Evolutionary conservation across 2,888 invertebrate genomes (phyloP).

Genomic region (Macropis europaea): DNA sequence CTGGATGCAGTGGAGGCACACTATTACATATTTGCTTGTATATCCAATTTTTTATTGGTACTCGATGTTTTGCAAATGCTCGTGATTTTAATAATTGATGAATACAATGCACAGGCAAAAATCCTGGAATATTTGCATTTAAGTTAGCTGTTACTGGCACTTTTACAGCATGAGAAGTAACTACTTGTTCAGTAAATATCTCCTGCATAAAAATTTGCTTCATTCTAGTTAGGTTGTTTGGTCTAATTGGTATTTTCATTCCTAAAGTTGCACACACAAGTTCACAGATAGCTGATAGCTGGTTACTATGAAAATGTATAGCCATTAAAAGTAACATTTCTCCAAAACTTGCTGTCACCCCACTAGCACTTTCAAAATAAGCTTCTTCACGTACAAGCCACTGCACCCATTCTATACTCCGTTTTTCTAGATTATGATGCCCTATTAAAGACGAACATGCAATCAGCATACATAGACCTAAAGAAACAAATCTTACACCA

Average conservation of each 20-base stretch:
- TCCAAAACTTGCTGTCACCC: constrained; percentile 93
- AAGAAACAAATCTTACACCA: constrained; percentile 94
- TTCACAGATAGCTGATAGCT: constrained; percentile 95
- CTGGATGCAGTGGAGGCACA: constrained; percentile 94
- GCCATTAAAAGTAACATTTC: constrained; percentile 98
- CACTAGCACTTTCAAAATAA: constrained; percentile 92
- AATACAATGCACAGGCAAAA: constrained; percentile 97
- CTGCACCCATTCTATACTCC: constrained; percentile 95
- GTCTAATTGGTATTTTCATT: constrained; percentile 94
- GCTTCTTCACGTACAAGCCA: constrained; percentile 96
- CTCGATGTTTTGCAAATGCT: constrained; percentile 97
- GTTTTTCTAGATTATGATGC: constrained; percentile 86
- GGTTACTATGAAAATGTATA: constrained; percentile 98
- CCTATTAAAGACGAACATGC: constrained; percentile 94
- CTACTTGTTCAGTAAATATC: constrained; percentile 98
- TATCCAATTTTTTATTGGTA: constrained; percentile 98
- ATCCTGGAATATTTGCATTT: constrained; percentile 93
- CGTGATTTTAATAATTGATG: constrained; percentile 96
- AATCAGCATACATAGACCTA: constrained; percentile 96
- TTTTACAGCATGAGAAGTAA: constrained; percentile 96
- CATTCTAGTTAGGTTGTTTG: constrained; percentile 92
- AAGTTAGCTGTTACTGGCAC: constrained; percentile 95
- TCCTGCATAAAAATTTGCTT: constrained; percentile 97
- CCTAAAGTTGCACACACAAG: constrained; percentile 96
- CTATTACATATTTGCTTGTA: constrained; percentile 95